Evolutionary conservation across 1,140 invertebrate genomes (phyloP), one percentile per base, ranked within the genome.

Genomic region (Eulimnadia texana): DNA sequence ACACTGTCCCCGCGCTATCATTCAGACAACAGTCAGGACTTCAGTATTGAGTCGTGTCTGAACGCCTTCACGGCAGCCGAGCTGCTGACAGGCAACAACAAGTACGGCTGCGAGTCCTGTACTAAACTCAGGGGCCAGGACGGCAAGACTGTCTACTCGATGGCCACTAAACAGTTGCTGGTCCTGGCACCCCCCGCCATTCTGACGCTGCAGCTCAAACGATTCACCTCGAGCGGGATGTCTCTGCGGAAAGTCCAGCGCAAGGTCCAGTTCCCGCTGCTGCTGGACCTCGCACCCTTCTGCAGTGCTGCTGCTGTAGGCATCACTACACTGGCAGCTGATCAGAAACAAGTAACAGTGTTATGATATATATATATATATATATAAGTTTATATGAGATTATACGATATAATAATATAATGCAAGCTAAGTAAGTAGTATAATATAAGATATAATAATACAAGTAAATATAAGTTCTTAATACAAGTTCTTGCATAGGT

Each of bases 151-250:
- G 83, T 93, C 0, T 90, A 89, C 69, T 93, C 86, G 1, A 86
- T 89, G 71, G 90, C 92, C 33, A 88, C 84, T 1, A 96, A 96
- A 72, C 88, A 95, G 70, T 84, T 96, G 70, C 77, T 96, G 1
- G 85, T 99, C 13, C 88, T 85, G 61, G 82, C 81, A 68, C 91
- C 93, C 27, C 96, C 96, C 2, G 84, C 91, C 3, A 83, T 98
- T 61, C 78, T 99, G 0, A 98, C 97, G 28, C 73, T 98, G 20
- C 95, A 98, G 71, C 73, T 99, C 52, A 98, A 99, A 74, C 73
- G 96, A 28, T 91, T 90, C 72, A 86, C 90, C 74, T 77, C 84
- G 66, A 74, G 79, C 66, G 77, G 77, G 60, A 75, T 73, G 58
- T 76, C 74, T 50, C 78, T 84, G 29, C 72, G 79, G 1, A 98